phyloP scores from a whole-genome alignment of 2,113 vertebrate species.

The Rostratula benghalensis region DNA sequence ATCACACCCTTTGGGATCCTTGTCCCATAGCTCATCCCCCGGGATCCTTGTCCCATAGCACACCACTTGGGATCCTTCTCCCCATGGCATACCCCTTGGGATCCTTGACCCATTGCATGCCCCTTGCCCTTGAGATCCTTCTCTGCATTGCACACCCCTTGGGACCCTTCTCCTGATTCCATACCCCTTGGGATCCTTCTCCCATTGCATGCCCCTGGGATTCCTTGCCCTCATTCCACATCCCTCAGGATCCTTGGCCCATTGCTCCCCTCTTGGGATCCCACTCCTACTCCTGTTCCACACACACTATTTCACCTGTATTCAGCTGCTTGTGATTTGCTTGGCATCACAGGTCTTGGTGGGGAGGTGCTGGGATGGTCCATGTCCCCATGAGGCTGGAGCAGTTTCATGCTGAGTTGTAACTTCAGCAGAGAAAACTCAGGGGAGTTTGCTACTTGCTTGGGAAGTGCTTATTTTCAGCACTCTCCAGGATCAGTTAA shows the following conservation, averaged over 20 bases:
- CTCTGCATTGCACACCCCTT: background rate
- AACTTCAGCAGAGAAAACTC: conserved; percentile 20
- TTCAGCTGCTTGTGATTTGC: background rate
- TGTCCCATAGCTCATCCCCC: background rate
- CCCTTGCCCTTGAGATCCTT: no score
- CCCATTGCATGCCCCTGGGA: background rate
- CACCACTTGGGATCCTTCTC: no score
- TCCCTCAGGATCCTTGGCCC: background rate
- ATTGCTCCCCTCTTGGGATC: background rate
- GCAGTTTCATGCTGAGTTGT: background rate
- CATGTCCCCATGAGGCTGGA: background rate
- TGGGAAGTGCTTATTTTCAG: conserved; percentile 47
- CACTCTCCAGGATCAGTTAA: conserved; percentile 40
- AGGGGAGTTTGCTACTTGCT: conserved; percentile 43
- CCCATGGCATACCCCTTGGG: no score
- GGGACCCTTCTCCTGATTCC: no score
- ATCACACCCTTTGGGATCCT: background rate
- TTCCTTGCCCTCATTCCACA: background rate
- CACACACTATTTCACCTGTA: rapidly evolving
- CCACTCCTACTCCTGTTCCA: background rate
- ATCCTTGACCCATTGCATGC: background rate
- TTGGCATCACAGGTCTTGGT: background rate
- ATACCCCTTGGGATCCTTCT: background rate
- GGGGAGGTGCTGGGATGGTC: background rate
- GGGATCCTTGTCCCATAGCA: background rate